Evolutionary conservation across 2,113 vertebrate genomes (phyloP).

Genomic region (Petrocephalus zakoni): DNA sequence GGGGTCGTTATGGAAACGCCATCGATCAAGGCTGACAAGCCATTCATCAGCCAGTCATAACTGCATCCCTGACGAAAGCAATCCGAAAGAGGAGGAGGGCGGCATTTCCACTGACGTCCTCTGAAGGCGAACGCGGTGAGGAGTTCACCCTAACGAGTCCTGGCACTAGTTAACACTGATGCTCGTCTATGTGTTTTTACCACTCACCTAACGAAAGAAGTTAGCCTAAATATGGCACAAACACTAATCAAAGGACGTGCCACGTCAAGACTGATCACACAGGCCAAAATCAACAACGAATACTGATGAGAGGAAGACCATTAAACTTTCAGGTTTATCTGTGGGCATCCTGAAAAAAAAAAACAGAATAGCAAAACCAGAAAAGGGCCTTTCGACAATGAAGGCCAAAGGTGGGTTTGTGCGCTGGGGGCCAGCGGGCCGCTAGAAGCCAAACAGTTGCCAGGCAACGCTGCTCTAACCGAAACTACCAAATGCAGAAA

Average conservation of each 20-base stretch:
- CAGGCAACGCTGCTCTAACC: slow-evolving; percentile 1
- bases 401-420: slow-evolving; percentile 2
- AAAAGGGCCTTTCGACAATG: not conserved
- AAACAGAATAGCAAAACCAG: not conserved
- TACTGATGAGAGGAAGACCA: slow-evolving; percentile 2
- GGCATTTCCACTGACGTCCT: not conserved
- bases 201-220: not conserved
- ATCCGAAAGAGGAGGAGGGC: too few species aligned
- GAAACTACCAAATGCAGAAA: slow-evolving; percentile 9
- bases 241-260: not conserved
- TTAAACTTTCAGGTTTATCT: not conserved
- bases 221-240: not conserved
- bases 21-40: slow-evolving; percentile 9
- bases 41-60: slow-evolving; percentile 8
- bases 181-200: not conserved
- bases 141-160: not conserved
- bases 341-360: not conserved
- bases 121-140: too few species aligned
- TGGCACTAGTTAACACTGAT: not conserved
- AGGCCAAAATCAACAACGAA: not conserved
- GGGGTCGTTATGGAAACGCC: not conserved
- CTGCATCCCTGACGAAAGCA: not conserved
- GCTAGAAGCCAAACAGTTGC: not conserved
- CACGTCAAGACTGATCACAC: not conserved
- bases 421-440: not conserved